A percentile compares a stretch with the other conserved stretches of the same genome.
Evolutionary conservation across 1,140 invertebrate genomes (phyloP).

Genomic region (Cecropterus lyciades): DNA sequence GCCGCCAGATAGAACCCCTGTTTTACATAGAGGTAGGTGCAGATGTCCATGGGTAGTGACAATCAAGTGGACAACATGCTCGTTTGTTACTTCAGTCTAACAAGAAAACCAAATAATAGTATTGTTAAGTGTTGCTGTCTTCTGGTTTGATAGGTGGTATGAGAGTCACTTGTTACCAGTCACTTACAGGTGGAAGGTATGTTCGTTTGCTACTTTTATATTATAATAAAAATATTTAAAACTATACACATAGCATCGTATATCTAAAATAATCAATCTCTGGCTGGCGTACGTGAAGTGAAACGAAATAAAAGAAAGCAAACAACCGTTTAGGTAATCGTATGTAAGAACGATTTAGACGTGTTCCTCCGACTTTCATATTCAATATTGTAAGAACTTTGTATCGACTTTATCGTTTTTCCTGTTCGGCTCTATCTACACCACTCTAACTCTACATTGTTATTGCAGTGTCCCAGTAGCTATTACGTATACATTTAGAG

Average conservation of each 20-base stretch:
- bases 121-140: too few species aligned
- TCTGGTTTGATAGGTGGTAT: too few species aligned
- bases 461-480: neutral
- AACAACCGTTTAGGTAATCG: constrained; percentile 18
- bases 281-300: neutral
- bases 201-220: too few species aligned
- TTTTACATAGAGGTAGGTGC: too few species aligned
- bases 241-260: neutral
- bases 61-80: too few species aligned
- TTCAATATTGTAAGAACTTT: constrained; percentile 29
- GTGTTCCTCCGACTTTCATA: constrained; percentile 28
- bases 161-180: too few species aligned
- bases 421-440: neutral
- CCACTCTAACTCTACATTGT: constrained; percentile 2
- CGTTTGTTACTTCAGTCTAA: too few species aligned
- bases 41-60: too few species aligned
- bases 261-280: constrained; percentile 1
- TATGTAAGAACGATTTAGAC: constrained; percentile 27
- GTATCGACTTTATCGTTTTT: constrained; percentile 18
- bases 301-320: constrained; percentile 27
- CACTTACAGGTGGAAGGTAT: too few species aligned
- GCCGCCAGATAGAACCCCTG: too few species aligned
- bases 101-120: too few species aligned
- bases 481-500: neutral
- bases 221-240: too few species aligned